Conservation (phyloP, 2,888 invertebrate species). For the Pyrrhosoma nymphula region DNA sequence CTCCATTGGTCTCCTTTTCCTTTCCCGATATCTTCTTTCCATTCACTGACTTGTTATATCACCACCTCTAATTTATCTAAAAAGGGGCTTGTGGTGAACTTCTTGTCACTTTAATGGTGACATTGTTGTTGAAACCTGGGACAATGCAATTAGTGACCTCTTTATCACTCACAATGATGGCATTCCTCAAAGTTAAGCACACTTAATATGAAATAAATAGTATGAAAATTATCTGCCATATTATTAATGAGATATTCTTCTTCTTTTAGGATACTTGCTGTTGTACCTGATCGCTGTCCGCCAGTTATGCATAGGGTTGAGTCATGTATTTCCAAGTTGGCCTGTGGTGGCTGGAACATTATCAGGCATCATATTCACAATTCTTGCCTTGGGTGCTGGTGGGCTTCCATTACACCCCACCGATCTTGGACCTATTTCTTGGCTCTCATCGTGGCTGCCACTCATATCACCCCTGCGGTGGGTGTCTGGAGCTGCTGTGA, state of each 20-base stretch:
- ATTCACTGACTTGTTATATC: too few relatives aligned
- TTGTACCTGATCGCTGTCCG: conserved; percentile 64
- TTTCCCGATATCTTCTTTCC: too few relatives aligned
- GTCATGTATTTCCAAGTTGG: conserved; percentile 66
- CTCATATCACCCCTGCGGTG: conserved; percentile 61
- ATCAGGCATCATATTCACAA: conserved; percentile 28
- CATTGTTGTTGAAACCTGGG: too few relatives aligned
- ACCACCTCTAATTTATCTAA: too few relatives aligned
- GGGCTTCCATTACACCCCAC: conserved; percentile 63
- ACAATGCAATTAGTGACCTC: too few relatives aligned
- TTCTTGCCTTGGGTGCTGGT: conserved; percentile 43
- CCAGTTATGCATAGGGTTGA: conserved; percentile 55
- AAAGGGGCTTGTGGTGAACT: too few relatives aligned
- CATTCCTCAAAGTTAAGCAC: too few relatives aligned
- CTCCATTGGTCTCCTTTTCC: too few relatives aligned
- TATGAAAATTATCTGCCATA: too few relatives aligned
- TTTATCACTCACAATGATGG: too few relatives aligned
- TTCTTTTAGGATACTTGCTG: conserved; percentile 42
- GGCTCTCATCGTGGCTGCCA: conserved; percentile 64
- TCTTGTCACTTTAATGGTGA: too few relatives aligned
- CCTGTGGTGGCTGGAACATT: conserved; percentile 65
- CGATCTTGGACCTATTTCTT: conserved; percentile 60
- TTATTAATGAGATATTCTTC: background rate
- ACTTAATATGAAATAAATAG: too few relatives aligned
- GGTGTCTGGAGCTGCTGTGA: conserved; percentile 38